Evolutionary conservation across 2,113 vertebrate species (phyloP).

Genomic region (Mellivora capensis): DNA sequence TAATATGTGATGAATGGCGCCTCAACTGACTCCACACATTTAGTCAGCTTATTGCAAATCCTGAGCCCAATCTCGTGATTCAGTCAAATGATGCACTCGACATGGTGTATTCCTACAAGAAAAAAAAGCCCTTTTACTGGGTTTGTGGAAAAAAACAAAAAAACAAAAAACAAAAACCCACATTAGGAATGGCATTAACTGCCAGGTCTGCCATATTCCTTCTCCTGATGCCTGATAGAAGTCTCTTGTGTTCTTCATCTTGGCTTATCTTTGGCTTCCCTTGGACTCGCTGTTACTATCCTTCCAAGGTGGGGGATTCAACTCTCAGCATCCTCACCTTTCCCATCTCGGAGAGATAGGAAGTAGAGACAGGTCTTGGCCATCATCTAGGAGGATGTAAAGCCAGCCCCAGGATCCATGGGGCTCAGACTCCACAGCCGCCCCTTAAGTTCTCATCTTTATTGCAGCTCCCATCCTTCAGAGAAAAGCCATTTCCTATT

Average conservation of each 20-base stretch:
- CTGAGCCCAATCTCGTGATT: neutral
- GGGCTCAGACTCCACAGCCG: neutral
- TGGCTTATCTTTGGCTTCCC: neutral
- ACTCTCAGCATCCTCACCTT: neutral
- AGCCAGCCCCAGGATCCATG: neutral
- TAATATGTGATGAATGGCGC: neutral
- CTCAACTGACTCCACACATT: neutral
- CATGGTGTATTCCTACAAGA: too few relatives aligned
- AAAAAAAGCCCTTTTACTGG: neutral
- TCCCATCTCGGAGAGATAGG: neutral
- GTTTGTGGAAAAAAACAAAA: neutral
- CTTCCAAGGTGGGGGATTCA: too few relatives aligned
- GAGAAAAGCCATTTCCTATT: neutral
- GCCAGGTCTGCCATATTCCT: neutral
- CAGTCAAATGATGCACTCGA: neutral
- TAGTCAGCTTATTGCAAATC: neutral
- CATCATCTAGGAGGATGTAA: neutral
- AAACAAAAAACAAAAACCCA: neutral
- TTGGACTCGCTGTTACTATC: neutral
- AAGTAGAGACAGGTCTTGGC: neutral
- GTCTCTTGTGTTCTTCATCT: neutral
- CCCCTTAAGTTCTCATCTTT: neutral
- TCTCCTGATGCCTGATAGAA: neutral
- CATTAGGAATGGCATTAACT: neutral
- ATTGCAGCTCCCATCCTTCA: neutral